Percentiles rank a stretch among this genome's conserved stretches.
Evolutionary conservation across 2,797 vertebrate genomes (phyloP).

Genomic region (Tapirus indicus): DNA sequence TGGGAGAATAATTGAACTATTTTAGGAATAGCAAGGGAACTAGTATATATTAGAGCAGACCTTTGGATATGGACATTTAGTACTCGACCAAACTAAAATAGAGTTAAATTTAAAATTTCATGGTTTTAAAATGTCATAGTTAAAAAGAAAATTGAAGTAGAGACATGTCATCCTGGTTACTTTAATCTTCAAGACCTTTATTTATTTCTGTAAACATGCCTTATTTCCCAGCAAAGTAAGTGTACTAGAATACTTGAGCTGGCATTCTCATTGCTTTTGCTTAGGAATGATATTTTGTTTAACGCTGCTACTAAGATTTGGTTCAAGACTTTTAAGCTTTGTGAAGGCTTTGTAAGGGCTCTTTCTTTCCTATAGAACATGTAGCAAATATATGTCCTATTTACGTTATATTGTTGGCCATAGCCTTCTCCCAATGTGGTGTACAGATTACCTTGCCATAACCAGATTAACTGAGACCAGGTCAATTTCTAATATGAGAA

Average conservation of each 20-base stretch:
- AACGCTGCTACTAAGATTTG: neutral
- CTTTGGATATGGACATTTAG: neutral
- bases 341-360: neutral
- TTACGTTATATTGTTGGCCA: neutral
- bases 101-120: neutral
- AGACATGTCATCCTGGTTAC: neutral
- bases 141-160: neutral
- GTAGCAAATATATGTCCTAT: neutral
- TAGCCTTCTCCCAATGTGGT: neutral
- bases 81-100: neutral
- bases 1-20: neutral
- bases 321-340: neutral
- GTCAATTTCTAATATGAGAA: neutral
- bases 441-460: neutral
- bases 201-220: neutral
- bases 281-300: neutral
- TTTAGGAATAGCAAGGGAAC: neutral
- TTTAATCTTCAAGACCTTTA: neutral
- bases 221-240: neutral
- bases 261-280: neutral
- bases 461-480: neutral
- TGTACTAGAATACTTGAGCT: neutral
- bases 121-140: neutral
- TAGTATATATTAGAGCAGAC: neutral
- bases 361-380: neutral